Evolutionary conservation across 1,140 invertebrate genomes (phyloP).

Genomic region (Atta cephalotes): DNA sequence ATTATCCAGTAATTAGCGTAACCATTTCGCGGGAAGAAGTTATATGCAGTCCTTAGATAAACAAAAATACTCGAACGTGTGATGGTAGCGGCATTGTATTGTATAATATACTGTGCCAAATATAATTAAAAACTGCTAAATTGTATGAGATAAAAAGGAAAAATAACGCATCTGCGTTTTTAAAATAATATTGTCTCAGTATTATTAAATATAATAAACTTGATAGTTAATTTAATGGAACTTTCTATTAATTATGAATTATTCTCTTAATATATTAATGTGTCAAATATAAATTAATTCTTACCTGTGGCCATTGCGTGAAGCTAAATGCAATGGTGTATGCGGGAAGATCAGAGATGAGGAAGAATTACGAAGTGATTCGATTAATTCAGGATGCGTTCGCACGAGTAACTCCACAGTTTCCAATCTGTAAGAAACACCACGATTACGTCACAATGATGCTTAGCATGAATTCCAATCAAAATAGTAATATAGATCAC

Average conservation of each 20-base stretch:
- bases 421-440: slow-evolving; percentile 89
- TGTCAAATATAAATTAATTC: slow-evolving; percentile 75
- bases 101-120: background rate
- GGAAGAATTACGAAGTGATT: slow-evolving; percentile 88
- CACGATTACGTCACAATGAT: slow-evolving; percentile 48
- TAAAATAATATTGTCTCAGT: background rate
- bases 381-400: slow-evolving; percentile 92
- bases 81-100: background rate
- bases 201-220: background rate
- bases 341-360: slow-evolving; percentile 90
- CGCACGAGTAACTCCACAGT: slow-evolving; percentile 95
- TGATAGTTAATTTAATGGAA: background rate
- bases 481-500: background rate
- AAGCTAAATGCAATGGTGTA: slow-evolving; percentile 97
- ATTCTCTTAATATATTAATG: background rate
- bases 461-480: background rate
- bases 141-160: background rate
- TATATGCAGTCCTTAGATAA: slow-evolving; percentile 39
- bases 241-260: background rate
- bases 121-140: background rate
- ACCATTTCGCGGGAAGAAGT: slow-evolving; percentile 43
- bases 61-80: slow-evolving; percentile 13
- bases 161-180: background rate
- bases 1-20: slow-evolving; percentile 69
- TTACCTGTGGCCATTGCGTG: slow-evolving; percentile 96